These are phyloP conservation scores for Sebastes trivittatus DNA, from an alignment of 2,797 vertebrate genomes.

Conservation along the genomic window DNA sequence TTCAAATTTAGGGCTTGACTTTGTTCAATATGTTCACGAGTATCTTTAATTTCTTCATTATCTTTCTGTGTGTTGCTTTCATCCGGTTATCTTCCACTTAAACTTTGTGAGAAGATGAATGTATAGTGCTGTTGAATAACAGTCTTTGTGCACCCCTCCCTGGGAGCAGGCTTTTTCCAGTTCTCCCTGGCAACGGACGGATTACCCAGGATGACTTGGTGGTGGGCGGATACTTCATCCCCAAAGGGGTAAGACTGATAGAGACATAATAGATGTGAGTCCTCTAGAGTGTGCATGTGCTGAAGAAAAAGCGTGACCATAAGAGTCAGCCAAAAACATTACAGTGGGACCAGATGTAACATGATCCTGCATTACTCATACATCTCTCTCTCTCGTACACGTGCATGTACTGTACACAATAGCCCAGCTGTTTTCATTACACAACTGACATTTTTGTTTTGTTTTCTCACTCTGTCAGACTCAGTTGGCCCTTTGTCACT, in stretches of 20 bases:
- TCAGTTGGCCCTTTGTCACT: constrained; percentile 93
- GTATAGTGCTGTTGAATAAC: constrained; percentile 57
- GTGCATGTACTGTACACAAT: constrained; percentile 21
- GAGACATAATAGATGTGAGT: constrained; percentile 10
- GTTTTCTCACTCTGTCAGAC: constrained; percentile 78
- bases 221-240: constrained; percentile 92
- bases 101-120: constrained; percentile 21
- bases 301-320: constrained; percentile 14
- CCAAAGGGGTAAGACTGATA: constrained; percentile 88
- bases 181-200: constrained; percentile 92
- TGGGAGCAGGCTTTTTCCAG: constrained; percentile 89
- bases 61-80: neutral
- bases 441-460: constrained; percentile 6
- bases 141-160: constrained; percentile 59
- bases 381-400: constrained; percentile 19
- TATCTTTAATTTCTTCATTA: neutral
- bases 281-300: constrained; percentile 23
- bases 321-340: constrained; percentile 43
- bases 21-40: neutral
- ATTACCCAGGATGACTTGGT: constrained; percentile 92
- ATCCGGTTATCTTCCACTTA: neutral
- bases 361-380: constrained; percentile 61
- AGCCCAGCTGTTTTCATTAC: constrained; percentile 52
- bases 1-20: neutral
- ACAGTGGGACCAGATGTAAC: constrained; percentile 55